Evolutionary conservation across 2,888 invertebrate species (phyloP).

Genomic region (Lordiphosa andalusiaca): DNA sequence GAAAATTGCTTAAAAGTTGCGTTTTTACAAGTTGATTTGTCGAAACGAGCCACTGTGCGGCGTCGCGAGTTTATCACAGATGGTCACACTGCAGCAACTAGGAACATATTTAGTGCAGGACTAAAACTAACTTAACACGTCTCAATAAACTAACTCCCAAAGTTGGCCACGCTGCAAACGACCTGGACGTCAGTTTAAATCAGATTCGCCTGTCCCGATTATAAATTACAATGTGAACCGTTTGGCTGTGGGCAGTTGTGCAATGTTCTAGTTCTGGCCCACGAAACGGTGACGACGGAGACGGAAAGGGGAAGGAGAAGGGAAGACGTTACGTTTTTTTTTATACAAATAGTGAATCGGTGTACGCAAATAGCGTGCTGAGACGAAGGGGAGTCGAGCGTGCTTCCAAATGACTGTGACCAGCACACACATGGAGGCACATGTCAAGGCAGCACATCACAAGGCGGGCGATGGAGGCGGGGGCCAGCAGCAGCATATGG

Average conservation of each 20-base stretch:
- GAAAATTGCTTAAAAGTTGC: too few relatives aligned
- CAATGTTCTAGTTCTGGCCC: constrained; percentile 63
- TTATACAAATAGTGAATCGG: constrained; percentile 30
- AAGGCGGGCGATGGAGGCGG: constrained; percentile 34
- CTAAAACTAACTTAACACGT: too few relatives aligned
- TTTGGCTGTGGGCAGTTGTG: constrained; percentile 46
- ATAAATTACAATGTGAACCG: constrained; percentile 53
- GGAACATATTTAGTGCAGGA: too few relatives aligned
- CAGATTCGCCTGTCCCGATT: constrained; percentile 14
- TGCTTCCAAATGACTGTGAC: constrained; percentile 77
- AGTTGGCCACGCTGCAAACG: not conserved
- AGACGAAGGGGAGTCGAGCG: constrained; percentile 16
- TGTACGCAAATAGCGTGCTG: constrained; percentile 39
- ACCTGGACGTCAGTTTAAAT: constrained; percentile 10
- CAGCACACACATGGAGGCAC: constrained; percentile 77
- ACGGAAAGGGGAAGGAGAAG: constrained; percentile 34
- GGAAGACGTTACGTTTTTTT: constrained; percentile 17
- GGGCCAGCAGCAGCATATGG: constrained; percentile 31
- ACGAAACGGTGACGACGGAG: constrained; percentile 22
- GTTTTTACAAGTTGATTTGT: too few relatives aligned
- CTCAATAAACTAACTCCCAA: not conserved
- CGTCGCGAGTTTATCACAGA: too few relatives aligned
- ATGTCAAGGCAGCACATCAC: constrained; percentile 72
- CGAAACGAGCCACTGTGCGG: too few relatives aligned
- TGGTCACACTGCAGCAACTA: too few relatives aligned